Evolutionary conservation across 2,888 invertebrate genomes (phyloP), one percentile per base, ranked within the genome.

Genomic region (Cheilosia vulpina): DNA sequence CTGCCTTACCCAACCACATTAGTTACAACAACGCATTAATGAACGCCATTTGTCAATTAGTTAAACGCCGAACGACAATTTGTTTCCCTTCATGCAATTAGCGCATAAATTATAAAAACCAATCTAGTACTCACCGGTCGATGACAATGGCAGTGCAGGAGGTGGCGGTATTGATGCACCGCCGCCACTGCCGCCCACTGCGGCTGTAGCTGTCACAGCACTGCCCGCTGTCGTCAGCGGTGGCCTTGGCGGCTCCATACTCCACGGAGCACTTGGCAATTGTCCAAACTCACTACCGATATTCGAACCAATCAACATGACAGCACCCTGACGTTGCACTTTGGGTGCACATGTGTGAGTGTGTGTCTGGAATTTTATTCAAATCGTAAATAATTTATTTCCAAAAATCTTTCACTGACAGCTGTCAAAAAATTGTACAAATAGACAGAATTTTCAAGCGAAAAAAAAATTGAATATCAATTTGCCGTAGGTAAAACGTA

Each of bases 91-190:
- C 17, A 47, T n/a, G 15, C 52, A 52, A 52, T 24, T 24, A 52
- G 13, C 24, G 21, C 21, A 24, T 21, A 55, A 55, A 15, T 31
- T 7, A 34, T 24, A 50, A 34, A 38, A 11, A 47, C 50, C 2
- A 38, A 38, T 11, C 21, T 50, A 38, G n/a, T 68, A 87, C 91
- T 90, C 90, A 93, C 93, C 93, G 91, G 93, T 92, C 65, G 94
- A 95, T 89, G 94, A 96, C 91, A 94, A 93, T 89, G 93, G 94
- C 88, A 94, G 93, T 89, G 90, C 92, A 89, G 90, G 92, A 89
- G 89, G 93, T 89, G 89, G 93, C 88, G 91, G 93, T 83, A 93
- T 92, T 78, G 89, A 88, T 71, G 90, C 88, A 43, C 88, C 88
- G 82, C 88, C 88, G 71, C 79, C 87, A 68, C 77, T 87, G 58